Conservation (phyloP, 2,797 vertebrate genomes). For the Pseudopleuronectes americanus region DNA sequence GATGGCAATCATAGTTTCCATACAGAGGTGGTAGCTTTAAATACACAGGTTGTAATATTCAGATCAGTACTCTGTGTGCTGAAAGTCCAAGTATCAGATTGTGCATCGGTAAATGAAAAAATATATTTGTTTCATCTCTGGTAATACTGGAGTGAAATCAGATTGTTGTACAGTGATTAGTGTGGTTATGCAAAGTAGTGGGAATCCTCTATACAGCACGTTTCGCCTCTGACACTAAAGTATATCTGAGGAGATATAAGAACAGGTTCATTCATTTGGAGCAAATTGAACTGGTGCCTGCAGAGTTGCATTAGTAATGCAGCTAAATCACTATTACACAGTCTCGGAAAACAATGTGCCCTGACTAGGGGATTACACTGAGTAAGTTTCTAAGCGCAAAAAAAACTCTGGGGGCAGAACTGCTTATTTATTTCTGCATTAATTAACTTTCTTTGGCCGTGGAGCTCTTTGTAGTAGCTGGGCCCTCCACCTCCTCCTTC, state of each 20-base stretch:
- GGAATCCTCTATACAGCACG: no score
- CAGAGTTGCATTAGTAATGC: not conserved
- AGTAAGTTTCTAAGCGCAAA: constrained; percentile 48
- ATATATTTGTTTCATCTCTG: no score
- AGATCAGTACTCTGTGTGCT: no score
- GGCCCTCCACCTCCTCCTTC: constrained; percentile 58
- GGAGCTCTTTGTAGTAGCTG: constrained; percentile 71
- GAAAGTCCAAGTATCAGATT: no score
- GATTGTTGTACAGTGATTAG: constrained; percentile 3
- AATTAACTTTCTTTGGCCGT: constrained; percentile 75
- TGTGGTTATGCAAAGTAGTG: constrained; percentile 15
- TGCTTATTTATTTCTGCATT: constrained; percentile 80
- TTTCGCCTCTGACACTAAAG: not conserved
- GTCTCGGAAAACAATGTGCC: constrained; percentile 26
- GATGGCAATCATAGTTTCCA: no score
- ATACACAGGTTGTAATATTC: no score
- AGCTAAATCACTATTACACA: constrained; percentile 11
- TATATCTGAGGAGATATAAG: constrained; percentile 1
- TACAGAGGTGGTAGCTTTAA: no score
- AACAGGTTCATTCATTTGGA: constrained; percentile 15
- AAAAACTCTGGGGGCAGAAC: constrained; percentile 52
- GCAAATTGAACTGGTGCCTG: constrained; percentile 6
- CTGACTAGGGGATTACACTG: constrained; percentile 51
- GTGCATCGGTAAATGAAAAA: no score
- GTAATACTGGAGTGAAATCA: not conserved